Conservation (phyloP, 23 tunicate species). For the Diplosoma virens region DNA sequence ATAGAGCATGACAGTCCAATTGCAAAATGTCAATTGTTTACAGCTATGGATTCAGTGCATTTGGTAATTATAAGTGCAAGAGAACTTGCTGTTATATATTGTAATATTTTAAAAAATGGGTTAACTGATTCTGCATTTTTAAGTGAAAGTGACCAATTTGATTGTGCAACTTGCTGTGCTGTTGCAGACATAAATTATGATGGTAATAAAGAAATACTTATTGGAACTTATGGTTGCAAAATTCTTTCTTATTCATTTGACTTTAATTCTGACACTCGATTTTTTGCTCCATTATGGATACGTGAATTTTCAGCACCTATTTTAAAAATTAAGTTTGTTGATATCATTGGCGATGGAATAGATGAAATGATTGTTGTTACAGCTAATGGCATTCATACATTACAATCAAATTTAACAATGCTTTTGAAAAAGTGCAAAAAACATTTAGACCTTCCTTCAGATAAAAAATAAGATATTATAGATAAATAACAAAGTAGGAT, state of each 20-base stretch:
- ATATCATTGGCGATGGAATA: constrained; percentile 72
- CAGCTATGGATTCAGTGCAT: background rate
- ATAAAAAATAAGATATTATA: no score
- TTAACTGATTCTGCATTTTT: constrained; percentile 41
- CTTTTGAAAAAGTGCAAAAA: constrained; percentile 42
- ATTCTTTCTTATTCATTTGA: constrained; percentile 54
- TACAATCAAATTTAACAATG: constrained; percentile 40
- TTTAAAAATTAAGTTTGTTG: constrained; percentile 47
- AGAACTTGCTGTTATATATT: constrained; percentile 61
- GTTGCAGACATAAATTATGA: constrained; percentile 52
- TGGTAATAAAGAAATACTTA: constrained; percentile 54
- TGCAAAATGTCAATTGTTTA: constrained; percentile 32
- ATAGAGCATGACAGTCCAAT: constrained; percentile 73
- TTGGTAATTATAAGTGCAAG: constrained; percentile 65
- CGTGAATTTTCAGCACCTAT: constrained; percentile 59
- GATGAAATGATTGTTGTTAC: constrained; percentile 58
- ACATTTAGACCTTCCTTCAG: no score
- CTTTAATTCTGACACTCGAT: background rate
- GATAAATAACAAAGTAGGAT: no score
- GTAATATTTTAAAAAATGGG: constrained; percentile 40
- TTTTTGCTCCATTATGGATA: constrained; percentile 36
- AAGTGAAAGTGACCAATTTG: constrained; percentile 36
- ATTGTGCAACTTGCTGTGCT: constrained; percentile 72
- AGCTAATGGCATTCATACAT: constrained; percentile 61
- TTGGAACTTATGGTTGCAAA: constrained; percentile 78